Evolutionary conservation across 1,140 invertebrate genomes (phyloP), one percentile per base, ranked within the genome.

Genomic region (Planococcus citri): DNA sequence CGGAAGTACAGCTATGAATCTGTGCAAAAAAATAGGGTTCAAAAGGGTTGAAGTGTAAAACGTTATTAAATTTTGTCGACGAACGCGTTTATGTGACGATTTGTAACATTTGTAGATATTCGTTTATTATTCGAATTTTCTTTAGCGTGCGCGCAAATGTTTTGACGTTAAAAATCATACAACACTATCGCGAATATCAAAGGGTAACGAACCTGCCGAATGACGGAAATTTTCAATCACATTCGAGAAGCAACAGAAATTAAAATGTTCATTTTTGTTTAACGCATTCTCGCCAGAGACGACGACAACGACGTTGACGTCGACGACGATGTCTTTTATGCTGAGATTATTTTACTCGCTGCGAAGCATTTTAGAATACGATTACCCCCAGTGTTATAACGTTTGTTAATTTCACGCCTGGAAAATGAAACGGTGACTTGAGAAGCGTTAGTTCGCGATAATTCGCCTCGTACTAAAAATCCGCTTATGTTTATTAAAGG

Each of bases 41-140:
- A 20, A 51, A 51, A 51, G 41, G 41, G 41, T 51, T 51, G 41
- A 51, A 51, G 41, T 51, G 41, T 51, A 51, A 51, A 51, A 51
- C 17, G 41, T 51, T 51, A 51, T 51, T 51, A 51, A 51, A 51
- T 51, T 51, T 51, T 20, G 41, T 51, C 41, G 41, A 51, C 41
- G 41, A 14, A 14, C 17, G 41, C 41, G 41, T 51, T 51, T 51
- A 51, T 51, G 17, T 51, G 41, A 51, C n/a, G 10, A 51, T 51
- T 51, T 51, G 41, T n/a, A 51, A 51, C 41, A 51, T 51, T 51
- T 51, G 41, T 51, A 51, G 41, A 9, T 51, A 51, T 20, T 14
- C 41, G 41, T 51, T 51, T 51, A 51, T 51, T 51, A 51, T 51
- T 51, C 41, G 41, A 51, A 51, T 51, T 51, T 51, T 51, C 41